A percentile compares a stretch with the other conserved stretches of the same genome.
These are phyloP conservation scores for Lethenteron reissneri DNA, from an alignment of 2,113 vertebrate genomes.

Conservation along the genomic window DNA sequence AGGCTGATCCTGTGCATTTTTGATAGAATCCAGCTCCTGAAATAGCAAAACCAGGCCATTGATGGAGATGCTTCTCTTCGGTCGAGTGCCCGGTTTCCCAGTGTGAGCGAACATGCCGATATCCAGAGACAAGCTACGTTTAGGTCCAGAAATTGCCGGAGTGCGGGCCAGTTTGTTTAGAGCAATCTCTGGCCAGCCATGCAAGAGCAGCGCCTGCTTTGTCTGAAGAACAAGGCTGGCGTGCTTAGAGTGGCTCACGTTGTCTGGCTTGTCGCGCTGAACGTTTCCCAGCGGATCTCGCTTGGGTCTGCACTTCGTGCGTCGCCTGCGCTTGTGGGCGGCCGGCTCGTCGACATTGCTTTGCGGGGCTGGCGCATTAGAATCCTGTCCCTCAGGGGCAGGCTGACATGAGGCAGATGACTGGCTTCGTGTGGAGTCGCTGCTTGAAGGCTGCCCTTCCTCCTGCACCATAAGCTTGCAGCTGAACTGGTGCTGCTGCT, in stretches of 20 bases:
- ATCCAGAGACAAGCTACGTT: conserved; percentile 51
- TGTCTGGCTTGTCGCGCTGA: conserved; percentile 37
- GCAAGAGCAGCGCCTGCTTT: conserved; percentile 31
- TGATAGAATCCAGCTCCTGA: conserved; percentile 22
- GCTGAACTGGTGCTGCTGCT: conserved; percentile 5
- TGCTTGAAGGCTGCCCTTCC: conserved; percentile 5
- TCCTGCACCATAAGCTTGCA: conserved; percentile 5
- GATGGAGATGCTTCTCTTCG: conserved; percentile 67
- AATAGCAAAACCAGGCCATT: conserved; percentile 43
- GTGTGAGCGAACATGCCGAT: conserved; percentile 34
- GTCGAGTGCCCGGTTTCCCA: conserved; percentile 26
- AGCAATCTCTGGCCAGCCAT: conserved; percentile 40
- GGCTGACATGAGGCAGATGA: not conserved
- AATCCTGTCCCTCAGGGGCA: not conserved
- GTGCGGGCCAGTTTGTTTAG: conserved; percentile 75
- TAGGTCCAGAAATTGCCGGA: conserved; percentile 32
- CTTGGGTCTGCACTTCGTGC: conserved; percentile 17
- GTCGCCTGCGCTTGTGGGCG: conserved; percentile 67
- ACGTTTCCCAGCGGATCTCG: too few species aligned
- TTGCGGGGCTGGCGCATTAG: not conserved
- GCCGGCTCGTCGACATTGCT: not conserved
- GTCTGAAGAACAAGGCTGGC: conserved; percentile 12
- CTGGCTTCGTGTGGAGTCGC: not conserved
- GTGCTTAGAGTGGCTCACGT: conserved; percentile 15
- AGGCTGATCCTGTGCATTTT: conserved; percentile 38